phyloP scores from a whole-genome alignment of 1,140 invertebrate genomes.

The Dendrolimus kikuchii region DNA sequence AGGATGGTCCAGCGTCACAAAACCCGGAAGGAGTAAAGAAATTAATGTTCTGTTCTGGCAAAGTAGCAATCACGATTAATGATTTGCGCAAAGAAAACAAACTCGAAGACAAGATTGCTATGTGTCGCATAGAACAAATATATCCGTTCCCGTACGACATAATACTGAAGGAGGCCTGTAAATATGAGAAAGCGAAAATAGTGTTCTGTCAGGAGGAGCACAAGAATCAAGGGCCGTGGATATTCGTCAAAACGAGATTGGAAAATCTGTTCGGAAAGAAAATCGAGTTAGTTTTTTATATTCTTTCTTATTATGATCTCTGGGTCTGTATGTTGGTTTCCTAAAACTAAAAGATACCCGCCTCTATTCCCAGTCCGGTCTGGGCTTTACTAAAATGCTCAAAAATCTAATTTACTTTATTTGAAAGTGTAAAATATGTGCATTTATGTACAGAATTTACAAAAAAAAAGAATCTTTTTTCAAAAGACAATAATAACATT shows the following conservation, averaged over 20 bases:
- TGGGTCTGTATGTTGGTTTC: too few species aligned
- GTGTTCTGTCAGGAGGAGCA: conserved; percentile 91
- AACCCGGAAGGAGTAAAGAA: conserved; percentile 78
- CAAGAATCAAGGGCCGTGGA: conserved; percentile 87
- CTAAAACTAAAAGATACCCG: too few species aligned
- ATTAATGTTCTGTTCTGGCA: conserved; percentile 85
- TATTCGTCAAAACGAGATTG: conserved; percentile 64
- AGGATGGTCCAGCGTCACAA: conserved; percentile 70
- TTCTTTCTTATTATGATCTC: background rate
- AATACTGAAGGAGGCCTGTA: conserved; percentile 38
- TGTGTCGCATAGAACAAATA: conserved; percentile 88
- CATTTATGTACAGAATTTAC: too few species aligned
- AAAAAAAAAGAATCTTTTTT: too few species aligned
- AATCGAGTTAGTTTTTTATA: conserved; percentile 43
- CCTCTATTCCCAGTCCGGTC: too few species aligned
- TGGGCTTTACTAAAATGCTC: too few species aligned
- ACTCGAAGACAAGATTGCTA: conserved; percentile 80
- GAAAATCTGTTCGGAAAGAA: conserved; percentile 62
- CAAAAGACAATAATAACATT: too few species aligned
- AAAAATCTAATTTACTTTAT: too few species aligned
- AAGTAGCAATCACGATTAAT: conserved; percentile 88
- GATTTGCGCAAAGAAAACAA: conserved; percentile 78
- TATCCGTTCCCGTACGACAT: conserved; percentile 89
- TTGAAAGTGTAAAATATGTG: too few species aligned
- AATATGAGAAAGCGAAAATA: conserved; percentile 83